Conservation (phyloP, 2,113 vertebrate species). For the Octodon degus region DNA sequence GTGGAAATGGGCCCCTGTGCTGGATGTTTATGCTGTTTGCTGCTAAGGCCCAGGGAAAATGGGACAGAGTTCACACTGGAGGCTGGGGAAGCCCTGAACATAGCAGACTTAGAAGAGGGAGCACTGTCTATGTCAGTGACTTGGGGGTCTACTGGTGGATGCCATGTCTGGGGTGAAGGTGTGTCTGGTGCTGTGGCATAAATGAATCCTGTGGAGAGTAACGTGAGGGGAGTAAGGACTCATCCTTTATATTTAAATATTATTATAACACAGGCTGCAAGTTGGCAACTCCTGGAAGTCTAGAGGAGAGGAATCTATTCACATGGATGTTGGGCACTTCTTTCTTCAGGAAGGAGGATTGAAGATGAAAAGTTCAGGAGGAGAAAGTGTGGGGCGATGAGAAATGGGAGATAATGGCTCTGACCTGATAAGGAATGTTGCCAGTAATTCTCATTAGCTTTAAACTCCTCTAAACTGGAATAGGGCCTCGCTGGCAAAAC, state of each 20-base stretch:
- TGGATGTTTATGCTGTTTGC: too few species aligned
- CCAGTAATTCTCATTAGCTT: neutral
- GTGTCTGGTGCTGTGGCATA: too few species aligned
- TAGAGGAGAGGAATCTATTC: neutral
- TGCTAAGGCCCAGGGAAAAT: too few species aligned
- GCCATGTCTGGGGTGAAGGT: neutral
- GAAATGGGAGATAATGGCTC: neutral
- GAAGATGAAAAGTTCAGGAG: neutral
- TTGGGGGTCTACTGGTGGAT: neutral
- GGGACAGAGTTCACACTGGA: neutral
- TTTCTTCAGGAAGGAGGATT: neutral
- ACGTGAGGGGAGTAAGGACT: neutral
- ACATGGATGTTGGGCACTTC: neutral
- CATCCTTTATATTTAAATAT: neutral
- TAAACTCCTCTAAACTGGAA: neutral
- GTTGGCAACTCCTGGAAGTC: neutral
- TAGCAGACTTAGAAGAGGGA: neutral
- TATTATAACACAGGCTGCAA: neutral
- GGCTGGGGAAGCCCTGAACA: neutral
- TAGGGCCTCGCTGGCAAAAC: neutral
- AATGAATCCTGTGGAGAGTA: neutral
- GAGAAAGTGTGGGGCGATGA: neutral
- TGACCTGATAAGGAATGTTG: neutral
- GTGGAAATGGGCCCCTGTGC: neutral
- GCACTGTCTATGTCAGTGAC: neutral